Evolutionary conservation across 2,888 invertebrate species (phyloP).

Genomic region (Aphelenchoides bicaudatus): DNA sequence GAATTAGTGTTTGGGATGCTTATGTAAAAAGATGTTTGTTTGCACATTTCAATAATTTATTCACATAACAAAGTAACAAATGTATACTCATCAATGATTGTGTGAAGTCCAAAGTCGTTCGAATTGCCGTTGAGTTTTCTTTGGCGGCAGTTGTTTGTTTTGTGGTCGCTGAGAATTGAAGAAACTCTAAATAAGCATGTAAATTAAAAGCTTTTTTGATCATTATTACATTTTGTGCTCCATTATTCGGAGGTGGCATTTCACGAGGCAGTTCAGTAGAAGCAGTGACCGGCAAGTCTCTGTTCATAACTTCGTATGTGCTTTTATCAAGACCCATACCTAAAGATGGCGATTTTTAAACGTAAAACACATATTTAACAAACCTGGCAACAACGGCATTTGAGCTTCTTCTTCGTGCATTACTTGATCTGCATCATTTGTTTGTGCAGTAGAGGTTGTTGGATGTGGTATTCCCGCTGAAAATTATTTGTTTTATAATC

Average conservation of each 20-base stretch:
- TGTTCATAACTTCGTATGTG: slow-evolving; percentile 67
- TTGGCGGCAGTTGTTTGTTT: slow-evolving; percentile 59
- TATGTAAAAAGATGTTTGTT: too few species aligned
- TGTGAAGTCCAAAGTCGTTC: slow-evolving; percentile 60
- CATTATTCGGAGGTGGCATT: neutral
- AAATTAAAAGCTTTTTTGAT: too few species aligned
- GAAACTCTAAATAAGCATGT: slow-evolving; percentile 26
- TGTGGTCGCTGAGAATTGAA: slow-evolving; percentile 48
- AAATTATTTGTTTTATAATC: too few species aligned
- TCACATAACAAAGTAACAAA: too few species aligned
- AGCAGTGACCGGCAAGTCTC: slow-evolving; percentile 29
- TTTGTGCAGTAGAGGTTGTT: neutral
- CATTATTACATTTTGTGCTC: too few species aligned
- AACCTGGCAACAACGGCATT: slow-evolving; percentile 33
- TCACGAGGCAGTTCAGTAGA: slow-evolving; percentile 36
- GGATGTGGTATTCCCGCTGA: neutral
- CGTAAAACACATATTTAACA: neutral
- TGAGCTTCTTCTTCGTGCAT: slow-evolving; percentile 23
- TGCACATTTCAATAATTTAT: too few species aligned
- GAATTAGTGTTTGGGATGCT: too few species aligned
- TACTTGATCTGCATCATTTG: slow-evolving; percentile 14
- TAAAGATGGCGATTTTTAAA: slow-evolving; percentile 68
- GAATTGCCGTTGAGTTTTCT: slow-evolving; percentile 58
- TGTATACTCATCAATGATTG: too few species aligned
- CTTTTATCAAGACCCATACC: slow-evolving; percentile 98